Base-by-base conservation (phyloP, 2,797 vertebrate genomes). In the Acanthopagrus latus region DNA sequence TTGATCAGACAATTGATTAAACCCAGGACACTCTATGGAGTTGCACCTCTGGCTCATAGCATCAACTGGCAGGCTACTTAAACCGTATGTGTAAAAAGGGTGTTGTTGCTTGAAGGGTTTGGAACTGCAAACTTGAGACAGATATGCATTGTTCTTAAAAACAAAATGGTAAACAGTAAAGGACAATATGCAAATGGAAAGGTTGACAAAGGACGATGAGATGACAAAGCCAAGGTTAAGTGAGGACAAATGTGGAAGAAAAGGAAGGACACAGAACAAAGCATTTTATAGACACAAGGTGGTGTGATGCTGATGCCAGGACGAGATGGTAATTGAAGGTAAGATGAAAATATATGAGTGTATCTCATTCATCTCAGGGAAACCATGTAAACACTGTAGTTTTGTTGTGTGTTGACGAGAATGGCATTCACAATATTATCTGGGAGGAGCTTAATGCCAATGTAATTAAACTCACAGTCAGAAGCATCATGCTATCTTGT, bases 1-100 rank as follows among this genome's bases (percentile, higher is more conserved):
- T 95, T 10, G 93, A 95, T 94, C 88, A 89, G 55, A 76, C 20
- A 73, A 93, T 83, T 93, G 92, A 95, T 94, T 91, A 91, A 91
- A 94, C 78, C 89, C 78, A 67, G 33, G 73, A 68, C 74, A 77
- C 64, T 70, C 76, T 82, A 83, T 90, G 51, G 83, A 90, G 85
- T 58, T 88, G 85, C 71, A 84, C 79, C 71, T 86, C 88, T 78
- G 80, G 73, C 78, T 78, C 88, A 88, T 12, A 67, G 33, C 84
- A 91, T 89, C 46, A 88, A 91, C 86, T 64, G 64, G 71, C 51
- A 33, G 52, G 70, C 64, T 67, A 81, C 72, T 78, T 71, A 73
- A 70, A 67, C 20, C 23, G 44, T 44, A 48, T 51, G 25, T 65
- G 75, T 58, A 7, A 57, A 41, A 66, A 69, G 60, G 14, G 56